Evolutionary conservation across 2,797 vertebrate genomes (phyloP), one percentile per base, ranked within the genome.

Genomic region (Antrozous pallidus): DNA sequence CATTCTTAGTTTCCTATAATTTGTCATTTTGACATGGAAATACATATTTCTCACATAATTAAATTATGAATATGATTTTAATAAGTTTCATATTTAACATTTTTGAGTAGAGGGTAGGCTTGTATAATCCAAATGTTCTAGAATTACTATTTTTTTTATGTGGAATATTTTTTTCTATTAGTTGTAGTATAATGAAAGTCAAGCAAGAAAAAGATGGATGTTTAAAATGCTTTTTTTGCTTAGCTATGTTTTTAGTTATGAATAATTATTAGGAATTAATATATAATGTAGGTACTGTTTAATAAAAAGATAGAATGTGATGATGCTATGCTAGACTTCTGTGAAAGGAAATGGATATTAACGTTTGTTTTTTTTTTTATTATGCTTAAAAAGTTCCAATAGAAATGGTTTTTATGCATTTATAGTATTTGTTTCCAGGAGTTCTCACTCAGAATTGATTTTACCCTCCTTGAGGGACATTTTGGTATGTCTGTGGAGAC

Each of bases 71-170:
- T 58, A 18, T 77, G 49, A 36, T 67, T 94, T 70, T 16, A 58
- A 90, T 67, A 71, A 36, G 4, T 85, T 56, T 56, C 11, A 61
- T 86, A 56, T 28, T 88, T 78, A 78, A 17, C 88, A 10, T 61
- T 73, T 90, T 92, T 91, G 6, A 79, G 12, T 71, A 16, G 83
- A 90, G 22, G 17, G 17, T 93, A 51, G 40, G 83, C 0, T 58
- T 90, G 17, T 6, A 70, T 84, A 40, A 88, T 20, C 20, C 42
- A 63, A 49, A 65, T 94, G 5, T 81, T 88, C 74, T 61, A 73
- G 31, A 73, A 84, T 94, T 94, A 28, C 42, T 79, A 71, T 75
- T 88, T 92, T 88, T 92, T 92, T 92, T 84, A 51, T 58, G 45
- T 73, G 28, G 28, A 69, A 40, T 79, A 65, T 65, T 47, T 93